Evolutionary conservation across 2,888 invertebrate genomes (phyloP), one percentile per base, ranked within the genome.

Genomic region (Meiosimyza platycephala): DNA sequence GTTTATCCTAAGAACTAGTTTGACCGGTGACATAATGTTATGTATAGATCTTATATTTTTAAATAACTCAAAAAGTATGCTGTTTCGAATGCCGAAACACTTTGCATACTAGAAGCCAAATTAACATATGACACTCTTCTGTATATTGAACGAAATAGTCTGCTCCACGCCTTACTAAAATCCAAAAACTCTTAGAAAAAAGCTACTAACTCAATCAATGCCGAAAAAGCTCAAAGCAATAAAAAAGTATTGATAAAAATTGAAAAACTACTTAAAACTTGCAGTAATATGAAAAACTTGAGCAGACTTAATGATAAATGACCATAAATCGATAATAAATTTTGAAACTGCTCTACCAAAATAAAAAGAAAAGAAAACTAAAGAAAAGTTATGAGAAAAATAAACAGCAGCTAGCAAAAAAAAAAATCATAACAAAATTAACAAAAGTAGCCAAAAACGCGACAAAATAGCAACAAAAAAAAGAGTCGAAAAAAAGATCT

Each of bases 241-340:
- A 54, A 60, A 63, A 52, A 13, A 59, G 33, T 72, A 52, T 48
- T 73, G 66, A 72, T 71, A 69, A 67, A 67, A 71, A 57, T 67
- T 47, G 12, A 54, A 73, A 75, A 72, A 63, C 66, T 70, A 52
- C 60, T 71, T 66, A 71, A 68, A 64, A 65, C 51, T 51, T 65
- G 63, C 52, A 28, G 52, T 16, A 40, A 13, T 12, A 60, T 40
- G 66, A 28, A 52, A 66, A 33, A 65, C 65, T 22, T 65, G 51
- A 65, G 52, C 52, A 48, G 68, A 68, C 22, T 48, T 50, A 48
- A 59, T 68, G 68, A 68, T 68, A 68, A 68, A 59, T 68, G 68
- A 68, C 48, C 68, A 51, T 50, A 68, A 57, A 68, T 59, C 68
- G 67, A 67, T 67, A 67, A 67, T 40, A 67, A 68, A 57, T 68